Evolutionary conservation across 2,797 vertebrate genomes (phyloP).

Genomic region (Champsocephalus esox): DNA sequence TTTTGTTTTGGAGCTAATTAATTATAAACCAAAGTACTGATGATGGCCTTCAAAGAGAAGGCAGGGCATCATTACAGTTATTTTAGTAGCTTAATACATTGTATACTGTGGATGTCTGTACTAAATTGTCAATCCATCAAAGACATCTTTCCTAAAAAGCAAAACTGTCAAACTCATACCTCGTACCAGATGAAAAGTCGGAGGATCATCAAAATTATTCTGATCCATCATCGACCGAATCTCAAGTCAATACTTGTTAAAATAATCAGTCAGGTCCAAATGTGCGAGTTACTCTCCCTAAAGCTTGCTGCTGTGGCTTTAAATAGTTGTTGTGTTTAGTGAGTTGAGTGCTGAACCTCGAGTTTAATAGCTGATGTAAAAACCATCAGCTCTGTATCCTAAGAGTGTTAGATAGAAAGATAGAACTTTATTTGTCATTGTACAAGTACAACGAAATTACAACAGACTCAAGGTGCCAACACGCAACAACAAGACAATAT

Average conservation of each 20-base stretch:
- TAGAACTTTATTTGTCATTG: no score
- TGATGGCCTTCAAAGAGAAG: background rate
- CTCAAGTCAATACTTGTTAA: background rate
- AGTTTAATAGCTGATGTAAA: slow-evolving; percentile 2
- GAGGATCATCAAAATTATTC: background rate
- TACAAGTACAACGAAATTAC: no score
- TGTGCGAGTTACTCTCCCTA: background rate
- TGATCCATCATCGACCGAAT: background rate
- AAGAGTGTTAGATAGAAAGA: background rate
- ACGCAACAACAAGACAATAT: no score
- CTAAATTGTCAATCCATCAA: background rate
- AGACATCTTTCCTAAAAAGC: background rate
- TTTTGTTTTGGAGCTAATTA: background rate
- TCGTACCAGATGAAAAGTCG: background rate
- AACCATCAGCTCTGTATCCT: slow-evolving; percentile 8
- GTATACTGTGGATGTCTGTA: background rate
- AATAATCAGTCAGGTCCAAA: no score
- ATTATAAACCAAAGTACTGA: background rate
- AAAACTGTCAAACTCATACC: background rate
- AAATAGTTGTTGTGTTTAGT: background rate
- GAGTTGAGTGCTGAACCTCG: background rate
- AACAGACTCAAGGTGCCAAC: no score
- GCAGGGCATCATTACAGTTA: background rate
- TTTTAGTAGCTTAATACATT: no score
- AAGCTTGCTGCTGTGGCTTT: background rate